A percentile compares a stretch with the other conserved stretches of the same genome.
phyloP scores from a whole-genome alignment of 1,140 invertebrate species.

The Chrysomallon squamiferum region DNA sequence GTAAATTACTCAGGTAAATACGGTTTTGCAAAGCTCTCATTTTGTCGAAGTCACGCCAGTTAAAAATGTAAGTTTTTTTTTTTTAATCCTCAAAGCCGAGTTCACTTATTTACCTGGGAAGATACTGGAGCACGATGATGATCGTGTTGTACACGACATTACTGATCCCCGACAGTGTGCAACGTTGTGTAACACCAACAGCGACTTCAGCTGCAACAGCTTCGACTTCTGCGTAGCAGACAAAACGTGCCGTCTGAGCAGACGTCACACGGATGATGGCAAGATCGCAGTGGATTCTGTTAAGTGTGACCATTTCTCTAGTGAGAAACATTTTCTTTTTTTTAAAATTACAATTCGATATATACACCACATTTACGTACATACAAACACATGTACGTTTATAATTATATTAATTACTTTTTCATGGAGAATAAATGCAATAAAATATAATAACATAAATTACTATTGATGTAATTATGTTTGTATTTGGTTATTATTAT shows the following conservation, averaged over 20 bases:
- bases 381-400: too few relatives aligned
- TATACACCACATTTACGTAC: too few relatives aligned
- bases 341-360: too few relatives aligned
- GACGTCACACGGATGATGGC: constrained; percentile 35
- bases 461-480: too few relatives aligned
- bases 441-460: too few relatives aligned
- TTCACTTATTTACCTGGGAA: constrained; percentile 32
- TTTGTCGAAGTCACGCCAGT: too few relatives aligned
- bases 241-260: constrained; percentile 35
- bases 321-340: too few relatives aligned
- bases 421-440: too few relatives aligned
- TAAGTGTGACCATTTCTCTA: constrained; percentile 41
- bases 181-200: constrained; percentile 30
- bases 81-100: constrained; percentile 29
- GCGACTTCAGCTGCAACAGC: constrained; percentile 39
- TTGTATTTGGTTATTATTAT: too few relatives aligned
- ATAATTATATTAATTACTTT: too few relatives aligned
- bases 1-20: too few relatives aligned
- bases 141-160: constrained; percentile 10
- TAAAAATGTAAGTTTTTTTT: neutral
- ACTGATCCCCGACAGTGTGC: constrained; percentile 34
- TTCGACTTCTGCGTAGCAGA: constrained; percentile 40
- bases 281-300: constrained; percentile 18
- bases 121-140: constrained; percentile 26
- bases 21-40: too few relatives aligned